These are phyloP conservation scores for Perithous albicinctus DNA, from an alignment of 2,888 invertebrate genomes.

Conservation along the genomic window DNA sequence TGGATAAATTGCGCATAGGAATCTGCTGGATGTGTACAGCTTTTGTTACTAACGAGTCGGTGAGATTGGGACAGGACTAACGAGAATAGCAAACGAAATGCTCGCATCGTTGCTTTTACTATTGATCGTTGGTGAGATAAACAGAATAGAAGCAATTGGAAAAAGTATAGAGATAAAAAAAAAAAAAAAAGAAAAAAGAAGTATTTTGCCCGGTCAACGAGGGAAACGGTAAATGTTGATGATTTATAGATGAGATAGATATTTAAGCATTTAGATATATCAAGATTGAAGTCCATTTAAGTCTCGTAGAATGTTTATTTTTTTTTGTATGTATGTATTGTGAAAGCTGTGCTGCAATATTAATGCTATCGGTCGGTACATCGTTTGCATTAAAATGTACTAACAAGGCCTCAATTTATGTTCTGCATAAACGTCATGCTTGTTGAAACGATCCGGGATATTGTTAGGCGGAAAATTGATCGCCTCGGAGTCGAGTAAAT, in stretches of 20 bases:
- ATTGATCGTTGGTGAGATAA: constrained; percentile 54
- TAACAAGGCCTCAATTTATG: not conserved
- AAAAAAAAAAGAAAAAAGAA: too few species aligned
- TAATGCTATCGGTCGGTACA: not conserved
- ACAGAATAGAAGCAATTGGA: constrained; percentile 4
- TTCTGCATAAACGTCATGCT: not conserved
- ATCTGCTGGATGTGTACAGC: constrained; percentile 20
- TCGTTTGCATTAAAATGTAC: not conserved
- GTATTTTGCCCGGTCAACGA: not conserved
- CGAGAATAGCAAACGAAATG: constrained; percentile 53
- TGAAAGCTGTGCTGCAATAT: not conserved
- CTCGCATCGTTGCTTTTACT: constrained; percentile 53
- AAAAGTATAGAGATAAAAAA: not conserved
- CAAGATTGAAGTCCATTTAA: not conserved
- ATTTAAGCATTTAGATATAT: not conserved
- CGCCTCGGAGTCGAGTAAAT: not conserved
- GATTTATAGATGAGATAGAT: not conserved
- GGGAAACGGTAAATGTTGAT: not conserved
- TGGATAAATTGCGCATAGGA: constrained; percentile 36
- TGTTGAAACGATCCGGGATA: not conserved
- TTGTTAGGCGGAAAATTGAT: not conserved
- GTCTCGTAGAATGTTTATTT: not conserved
- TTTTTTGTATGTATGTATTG: not conserved
- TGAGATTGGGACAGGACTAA: constrained; percentile 58
- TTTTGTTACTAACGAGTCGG: constrained; percentile 63